A percentile compares a stretch with the other conserved stretches of the same genome.
Conservation (phyloP, 2,888 invertebrate genomes). For the Nyleta sp. region DNA sequence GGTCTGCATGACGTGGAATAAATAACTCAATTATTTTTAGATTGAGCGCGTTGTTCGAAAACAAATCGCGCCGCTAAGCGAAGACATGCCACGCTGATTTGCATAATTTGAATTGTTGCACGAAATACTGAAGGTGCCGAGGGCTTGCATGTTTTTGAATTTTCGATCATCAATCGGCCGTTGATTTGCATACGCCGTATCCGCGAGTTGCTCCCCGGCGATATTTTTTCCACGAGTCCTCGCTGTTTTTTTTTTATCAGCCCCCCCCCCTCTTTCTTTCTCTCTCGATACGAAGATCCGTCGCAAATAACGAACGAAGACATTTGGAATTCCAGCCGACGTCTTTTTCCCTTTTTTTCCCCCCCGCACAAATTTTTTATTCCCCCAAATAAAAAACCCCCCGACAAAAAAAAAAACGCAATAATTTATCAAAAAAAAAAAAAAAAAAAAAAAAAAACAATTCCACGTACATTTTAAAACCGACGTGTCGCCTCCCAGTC, state of each 20-base stretch:
- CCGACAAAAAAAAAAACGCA: no score
- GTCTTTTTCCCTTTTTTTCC: constrained; percentile 40
- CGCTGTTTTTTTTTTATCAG: background rate
- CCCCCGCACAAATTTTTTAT: no score
- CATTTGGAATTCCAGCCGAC: constrained; percentile 48
- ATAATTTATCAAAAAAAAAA: no score
- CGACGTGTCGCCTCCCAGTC: no score
- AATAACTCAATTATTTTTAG: constrained; percentile 49
- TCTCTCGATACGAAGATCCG: constrained; percentile 6
- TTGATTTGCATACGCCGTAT: constrained; percentile 36
- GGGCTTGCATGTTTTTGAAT: constrained; percentile 43
- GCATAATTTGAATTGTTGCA: constrained; percentile 46
- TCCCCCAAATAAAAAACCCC: no score
- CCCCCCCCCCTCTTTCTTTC: background rate
- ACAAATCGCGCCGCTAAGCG: constrained; percentile 24
- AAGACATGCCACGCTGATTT: constrained; percentile 30
- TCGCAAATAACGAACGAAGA: constrained; percentile 33
- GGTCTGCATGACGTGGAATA: constrained; percentile 12
- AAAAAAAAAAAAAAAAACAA: no score
- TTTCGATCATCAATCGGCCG: constrained; percentile 41
- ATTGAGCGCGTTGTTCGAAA: constrained; percentile 26
- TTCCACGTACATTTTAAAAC: no score
- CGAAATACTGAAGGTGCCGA: constrained; percentile 26
- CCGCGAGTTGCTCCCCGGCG: background rate
- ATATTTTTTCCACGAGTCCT: constrained; percentile 2